Evolutionary conservation across 2,797 vertebrate genomes (phyloP).

Genomic region (Amniataba percoides): DNA sequence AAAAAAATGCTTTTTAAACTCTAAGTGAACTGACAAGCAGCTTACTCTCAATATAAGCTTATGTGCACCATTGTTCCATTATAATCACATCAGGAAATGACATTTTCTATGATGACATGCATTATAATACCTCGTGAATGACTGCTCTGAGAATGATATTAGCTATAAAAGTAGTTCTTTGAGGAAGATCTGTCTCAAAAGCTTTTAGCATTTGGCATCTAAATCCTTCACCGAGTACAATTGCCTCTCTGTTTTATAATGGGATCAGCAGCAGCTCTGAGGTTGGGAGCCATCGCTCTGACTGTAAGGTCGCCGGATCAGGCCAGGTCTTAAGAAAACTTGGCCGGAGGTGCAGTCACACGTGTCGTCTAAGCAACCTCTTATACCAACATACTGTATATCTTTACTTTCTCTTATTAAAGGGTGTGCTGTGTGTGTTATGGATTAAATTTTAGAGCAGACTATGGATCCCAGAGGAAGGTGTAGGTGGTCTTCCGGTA

Average conservation of each 20-base stretch:
- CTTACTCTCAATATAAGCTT: slow-evolving; percentile 20
- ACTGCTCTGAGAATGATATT: slow-evolving; percentile 51
- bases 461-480: neutral
- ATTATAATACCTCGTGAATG: slow-evolving; percentile 28
- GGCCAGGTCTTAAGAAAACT: neutral
- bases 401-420: neutral
- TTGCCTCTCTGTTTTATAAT: slow-evolving; percentile 47
- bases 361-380: neutral
- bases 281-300: slow-evolving; percentile 22
- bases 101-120: slow-evolving; percentile 38
- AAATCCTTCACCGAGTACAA: slow-evolving; percentile 38
- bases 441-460: too few species aligned
- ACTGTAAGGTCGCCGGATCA: slow-evolving; percentile 8
- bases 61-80: slow-evolving; percentile 30
- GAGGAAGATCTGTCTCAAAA: slow-evolving; percentile 37
- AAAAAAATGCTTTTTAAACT: neutral
- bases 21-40: slow-evolving; percentile 17
- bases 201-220: slow-evolving; percentile 43
- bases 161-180: slow-evolving; percentile 45
- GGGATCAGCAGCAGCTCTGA: slow-evolving; percentile 43
- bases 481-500: neutral
- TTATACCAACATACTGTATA: neutral
- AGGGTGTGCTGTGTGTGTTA: neutral
- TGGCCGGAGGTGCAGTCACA: neutral
- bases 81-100: slow-evolving; percentile 32